Evolutionary conservation across 2,888 invertebrate genomes (phyloP).

Genomic region (Spodoptera littoralis): DNA sequence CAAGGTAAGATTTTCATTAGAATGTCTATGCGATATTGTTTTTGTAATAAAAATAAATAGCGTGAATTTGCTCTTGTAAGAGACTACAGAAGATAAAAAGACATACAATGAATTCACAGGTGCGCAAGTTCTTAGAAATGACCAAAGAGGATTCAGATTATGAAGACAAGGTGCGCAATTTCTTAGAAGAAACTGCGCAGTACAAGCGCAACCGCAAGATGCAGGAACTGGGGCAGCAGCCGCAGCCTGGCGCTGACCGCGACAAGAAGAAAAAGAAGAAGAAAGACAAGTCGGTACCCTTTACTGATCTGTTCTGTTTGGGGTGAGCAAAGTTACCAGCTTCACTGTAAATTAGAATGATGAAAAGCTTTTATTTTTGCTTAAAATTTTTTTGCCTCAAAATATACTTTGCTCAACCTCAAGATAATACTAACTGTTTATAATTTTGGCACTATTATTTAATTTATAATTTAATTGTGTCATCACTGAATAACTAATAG

Average conservation of each 20-base stretch:
- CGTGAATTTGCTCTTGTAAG: no score
- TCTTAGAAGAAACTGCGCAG: slow-evolving; percentile 94
- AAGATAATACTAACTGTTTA: neutral
- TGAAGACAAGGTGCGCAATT: slow-evolving; percentile 95
- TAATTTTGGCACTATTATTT: no score
- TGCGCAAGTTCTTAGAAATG: slow-evolving; percentile 92
- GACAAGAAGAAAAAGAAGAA: slow-evolving; percentile 88
- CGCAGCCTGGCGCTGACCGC: slow-evolving; percentile 81
- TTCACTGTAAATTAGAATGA: neutral
- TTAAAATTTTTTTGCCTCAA: neutral
- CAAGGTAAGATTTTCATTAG: slow-evolving; percentile 76
- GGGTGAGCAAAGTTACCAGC: slow-evolving; percentile 39
- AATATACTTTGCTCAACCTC: slow-evolving; percentile 14
- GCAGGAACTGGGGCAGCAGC: slow-evolving; percentile 90
- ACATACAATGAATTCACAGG: slow-evolving; percentile 69
- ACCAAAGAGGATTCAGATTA: slow-evolving; percentile 95
- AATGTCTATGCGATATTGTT: no score
- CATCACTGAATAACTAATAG: no score
- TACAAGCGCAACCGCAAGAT: slow-evolving; percentile 92
- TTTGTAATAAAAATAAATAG: no score
- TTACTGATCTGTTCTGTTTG: slow-evolving; percentile 46
- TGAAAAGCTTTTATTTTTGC: neutral
- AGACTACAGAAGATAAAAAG: neutral
- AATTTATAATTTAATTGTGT: no score
- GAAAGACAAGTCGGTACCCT: slow-evolving; percentile 84